A percentile compares a stretch with the other conserved stretches of the same genome.
phyloP scores from a whole-genome alignment of 2,888 invertebrate genomes.

The Calliphora vomitoria region DNA sequence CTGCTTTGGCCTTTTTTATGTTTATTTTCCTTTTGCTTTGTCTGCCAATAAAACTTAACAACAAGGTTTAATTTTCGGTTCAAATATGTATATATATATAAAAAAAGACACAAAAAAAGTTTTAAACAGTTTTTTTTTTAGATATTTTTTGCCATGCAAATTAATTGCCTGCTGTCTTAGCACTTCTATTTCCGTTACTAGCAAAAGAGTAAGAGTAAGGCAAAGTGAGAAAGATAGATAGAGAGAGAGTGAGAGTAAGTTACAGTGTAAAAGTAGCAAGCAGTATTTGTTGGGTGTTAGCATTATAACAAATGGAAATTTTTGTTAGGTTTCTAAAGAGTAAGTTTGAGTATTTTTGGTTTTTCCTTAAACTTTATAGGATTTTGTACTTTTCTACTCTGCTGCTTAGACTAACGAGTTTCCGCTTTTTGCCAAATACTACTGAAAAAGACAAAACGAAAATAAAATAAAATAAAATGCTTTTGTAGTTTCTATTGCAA shows the following conservation, averaged over 20 bases:
- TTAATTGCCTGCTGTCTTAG: conserved; percentile 82
- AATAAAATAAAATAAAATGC: conserved; percentile 7
- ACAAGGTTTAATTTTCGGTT: conserved; percentile 69
- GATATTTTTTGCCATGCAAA: conserved; percentile 79
- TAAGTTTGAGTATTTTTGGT: conserved; percentile 28
- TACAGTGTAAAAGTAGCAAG: not conserved
- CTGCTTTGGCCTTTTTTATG: not conserved
- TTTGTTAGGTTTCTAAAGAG: not conserved
- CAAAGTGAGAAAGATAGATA: too few relatives aligned
- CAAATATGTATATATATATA: not conserved
- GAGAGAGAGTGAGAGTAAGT: too few relatives aligned
- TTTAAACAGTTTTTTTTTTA: conserved; percentile 77
- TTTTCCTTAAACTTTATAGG: conserved; percentile 60
- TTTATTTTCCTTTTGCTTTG: not conserved
- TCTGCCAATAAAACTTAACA: conserved; percentile 51
- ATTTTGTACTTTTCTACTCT: conserved; percentile 65
- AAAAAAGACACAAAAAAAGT: conserved; percentile 60
- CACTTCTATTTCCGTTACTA: conserved; percentile 70
- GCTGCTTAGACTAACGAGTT: conserved; percentile 65
- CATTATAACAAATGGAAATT: conserved; percentile 26
- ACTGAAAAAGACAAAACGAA: not conserved
- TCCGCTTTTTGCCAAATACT: conserved; percentile 37
- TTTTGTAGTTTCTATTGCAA: not conserved
- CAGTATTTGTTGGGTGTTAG: not conserved
- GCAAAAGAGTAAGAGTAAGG: not conserved